Evolutionary conservation across 2,888 invertebrate species (phyloP), one percentile per base, ranked within the genome.

Genomic region (Dryomyza anilis): DNA sequence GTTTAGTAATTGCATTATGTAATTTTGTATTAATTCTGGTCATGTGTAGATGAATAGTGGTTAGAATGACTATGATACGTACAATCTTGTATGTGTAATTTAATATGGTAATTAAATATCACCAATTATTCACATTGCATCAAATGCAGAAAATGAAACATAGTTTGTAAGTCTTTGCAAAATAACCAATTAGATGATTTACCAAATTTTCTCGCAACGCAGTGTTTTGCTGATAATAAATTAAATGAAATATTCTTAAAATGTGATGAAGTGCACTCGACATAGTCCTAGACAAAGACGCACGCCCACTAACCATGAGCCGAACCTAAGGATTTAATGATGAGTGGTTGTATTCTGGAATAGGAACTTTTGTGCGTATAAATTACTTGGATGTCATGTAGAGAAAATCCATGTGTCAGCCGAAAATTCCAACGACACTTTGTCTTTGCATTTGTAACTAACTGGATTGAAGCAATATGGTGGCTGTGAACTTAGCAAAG

Each of bases 301-400:
- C 19, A 55, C 36, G 55, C 55, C 36, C 55, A 55, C 33, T 10
- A 36, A 14, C 33, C 23, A 55, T 36, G 23, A 33, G 12, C 23
- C 3, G 21, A 33, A 29, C 29, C 16, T 27, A 52, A 52, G 27
- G 27, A n/a, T 8, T 12, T 52, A 21, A 19, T 27, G 36, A n/a
- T n/a, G n/a, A 21, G n/a, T 19, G 57, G 21, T 7, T 12, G 46
- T 23, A 19, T 36, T 23, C 10, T 8, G 46, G 19, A 58, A 52
- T 58, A 62, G 25, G 36, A 59, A 62, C 63, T 50, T 65, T 43
- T 36, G 21, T 64, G 45, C 61, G 48, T 66, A 69, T 70, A 70
- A 70, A 70, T 70, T 70, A 67, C 64, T 69, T 57, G 66, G 53
- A 67, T 70, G 69, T 70, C 70, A 69, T 69, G 69, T 70, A 67